Evolutionary conservation across 2,113 vertebrate species (phyloP).

Genomic region (Anseranas semipalmata): DNA sequence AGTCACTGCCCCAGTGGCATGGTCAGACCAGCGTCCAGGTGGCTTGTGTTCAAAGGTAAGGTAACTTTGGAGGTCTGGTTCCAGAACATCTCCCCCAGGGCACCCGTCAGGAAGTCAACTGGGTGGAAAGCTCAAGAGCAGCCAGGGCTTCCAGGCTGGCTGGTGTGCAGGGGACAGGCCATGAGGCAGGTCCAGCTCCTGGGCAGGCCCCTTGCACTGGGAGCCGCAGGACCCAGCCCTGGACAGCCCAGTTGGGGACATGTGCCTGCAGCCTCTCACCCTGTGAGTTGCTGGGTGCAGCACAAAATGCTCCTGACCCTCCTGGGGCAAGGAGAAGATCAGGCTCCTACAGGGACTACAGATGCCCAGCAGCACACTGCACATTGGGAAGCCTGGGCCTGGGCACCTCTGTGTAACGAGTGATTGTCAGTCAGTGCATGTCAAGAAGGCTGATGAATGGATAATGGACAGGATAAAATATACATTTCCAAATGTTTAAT

Average conservation of each 20-base stretch:
- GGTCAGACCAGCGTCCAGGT: neutral
- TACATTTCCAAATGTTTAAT: neutral
- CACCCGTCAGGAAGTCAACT: neutral
- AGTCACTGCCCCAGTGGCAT: rapidly evolving
- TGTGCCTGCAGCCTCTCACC: neutral
- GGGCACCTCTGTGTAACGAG: neutral
- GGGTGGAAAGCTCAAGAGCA: neutral
- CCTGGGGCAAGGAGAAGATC: rapidly evolving
- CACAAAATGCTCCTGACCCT: neutral
- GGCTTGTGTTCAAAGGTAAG: neutral
- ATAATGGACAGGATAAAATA: neutral
- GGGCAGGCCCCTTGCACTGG: neutral
- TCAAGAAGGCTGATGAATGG: neutral
- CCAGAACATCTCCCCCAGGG: neutral
- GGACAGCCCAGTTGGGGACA: neutral
- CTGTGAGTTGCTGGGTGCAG: neutral
- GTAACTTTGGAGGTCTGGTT: neutral
- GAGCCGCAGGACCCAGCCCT: neutral
- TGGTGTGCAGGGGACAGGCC: rapidly evolving
- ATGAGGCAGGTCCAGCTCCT: no score
- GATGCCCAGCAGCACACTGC: neutral
- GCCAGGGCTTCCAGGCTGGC: neutral
- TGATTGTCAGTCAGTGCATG: neutral
- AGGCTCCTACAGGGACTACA: neutral
- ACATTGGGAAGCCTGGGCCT: no score